phyloP scores from a whole-genome alignment of 2,113 vertebrate species.

The Brachypodius melanocephalos region DNA sequence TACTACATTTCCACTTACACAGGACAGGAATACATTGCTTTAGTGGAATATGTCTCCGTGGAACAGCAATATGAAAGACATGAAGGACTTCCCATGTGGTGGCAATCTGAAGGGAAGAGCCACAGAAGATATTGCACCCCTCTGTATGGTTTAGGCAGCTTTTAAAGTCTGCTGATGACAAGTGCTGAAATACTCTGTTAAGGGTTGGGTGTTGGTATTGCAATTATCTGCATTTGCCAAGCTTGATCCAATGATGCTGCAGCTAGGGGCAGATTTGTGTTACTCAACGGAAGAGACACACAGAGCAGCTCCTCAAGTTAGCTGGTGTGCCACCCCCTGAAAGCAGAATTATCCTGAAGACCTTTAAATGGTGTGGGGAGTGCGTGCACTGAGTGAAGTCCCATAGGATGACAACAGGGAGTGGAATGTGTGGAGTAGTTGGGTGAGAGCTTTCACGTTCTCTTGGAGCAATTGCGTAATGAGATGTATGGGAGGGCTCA shows the following conservation, averaged over 20 bases:
- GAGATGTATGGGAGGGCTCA: background rate
- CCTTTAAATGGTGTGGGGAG: background rate
- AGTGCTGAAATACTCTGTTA: background rate
- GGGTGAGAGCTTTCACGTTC: background rate
- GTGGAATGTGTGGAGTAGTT: background rate
- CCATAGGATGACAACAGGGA: background rate
- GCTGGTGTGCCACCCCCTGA: background rate
- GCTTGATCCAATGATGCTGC: background rate
- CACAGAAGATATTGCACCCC: background rate
- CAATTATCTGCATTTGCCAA: background rate
- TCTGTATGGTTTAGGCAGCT: background rate
- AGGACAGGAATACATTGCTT: background rate
- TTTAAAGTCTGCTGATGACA: background rate
- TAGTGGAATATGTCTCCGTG: background rate
- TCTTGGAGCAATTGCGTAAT: background rate
- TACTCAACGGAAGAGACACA: background rate
- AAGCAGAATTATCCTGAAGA: background rate
- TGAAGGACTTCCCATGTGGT: background rate
- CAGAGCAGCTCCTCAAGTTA: background rate
- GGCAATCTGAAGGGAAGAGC: background rate
- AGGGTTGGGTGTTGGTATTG: background rate
- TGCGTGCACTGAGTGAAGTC: fast-evolving
- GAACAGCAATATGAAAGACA: background rate
- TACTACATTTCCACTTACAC: background rate
- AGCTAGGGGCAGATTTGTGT: background rate